Evolutionary conservation across 2,797 vertebrate genomes (phyloP), one percentile per base, ranked within the genome.

Genomic region (Furcifer pardalis): DNA sequence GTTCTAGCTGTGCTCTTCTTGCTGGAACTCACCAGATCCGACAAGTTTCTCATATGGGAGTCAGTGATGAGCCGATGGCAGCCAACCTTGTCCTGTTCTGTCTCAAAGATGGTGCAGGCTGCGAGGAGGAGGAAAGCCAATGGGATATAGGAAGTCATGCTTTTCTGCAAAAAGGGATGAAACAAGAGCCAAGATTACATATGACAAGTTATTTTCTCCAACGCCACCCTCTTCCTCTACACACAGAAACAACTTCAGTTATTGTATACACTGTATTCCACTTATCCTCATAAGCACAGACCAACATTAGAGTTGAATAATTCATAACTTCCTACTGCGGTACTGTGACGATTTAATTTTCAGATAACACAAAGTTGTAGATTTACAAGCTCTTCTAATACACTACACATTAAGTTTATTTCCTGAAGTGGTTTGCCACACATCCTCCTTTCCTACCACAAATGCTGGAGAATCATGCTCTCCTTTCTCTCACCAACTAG

Each of bases 1-100:
- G n/a, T n/a, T n/a, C n/a, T n/a, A n/a, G n/a, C n/a, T n/a, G n/a
- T n/a, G 46, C 15, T 32, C 30, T n/a, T 66, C 25, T 10, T 5
- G 5, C 19, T 76, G 60, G 17, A 23, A 92, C 96, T 96, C 86
- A 96, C 96, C 95, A 96, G 88, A 15, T 94, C 85, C 74, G 96
- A 90, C 79, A 96, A 91, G 37, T 86, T 73, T 0, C 80, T 82
- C 84, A 96, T 91, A 87, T 96, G 95, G 46, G 87, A 83, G 0
- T 92, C 69, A 0, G 89, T 90, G 87, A 96, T 96, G 89, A 95
- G 91, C 79, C 95, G 89, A 35, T 92, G 90, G 91, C 96, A 96
- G 86, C 91, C 87, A 44, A 66, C 86, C 73, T 77, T 84, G 77
- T 87, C 93, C 87, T 35, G 91, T 73, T 91, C 86, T 0, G 93